Conservation (phyloP, 2,113 vertebrate genomes). For the Phodopus roborovskii region DNA sequence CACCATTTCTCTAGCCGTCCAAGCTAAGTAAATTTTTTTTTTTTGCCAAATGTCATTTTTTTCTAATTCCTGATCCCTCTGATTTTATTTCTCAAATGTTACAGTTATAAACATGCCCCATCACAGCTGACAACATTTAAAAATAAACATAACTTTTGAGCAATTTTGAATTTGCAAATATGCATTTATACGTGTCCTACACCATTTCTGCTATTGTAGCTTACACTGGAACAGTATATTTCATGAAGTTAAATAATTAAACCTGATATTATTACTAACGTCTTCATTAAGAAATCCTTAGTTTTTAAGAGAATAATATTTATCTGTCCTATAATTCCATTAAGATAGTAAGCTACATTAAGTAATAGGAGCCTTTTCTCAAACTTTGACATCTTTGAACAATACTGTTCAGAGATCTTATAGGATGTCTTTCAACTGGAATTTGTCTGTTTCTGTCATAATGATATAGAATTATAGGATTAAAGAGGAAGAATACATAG, state of each 20-base stretch:
- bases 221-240: neutral
- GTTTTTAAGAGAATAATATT: neutral
- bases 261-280: neutral
- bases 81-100: neutral
- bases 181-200: neutral
- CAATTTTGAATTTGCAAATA: slow-evolving; percentile 5
- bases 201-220: neutral
- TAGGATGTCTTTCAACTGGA: neutral
- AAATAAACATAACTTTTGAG: neutral
- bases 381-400: neutral
- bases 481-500: neutral
- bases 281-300: neutral
- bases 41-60: neutral
- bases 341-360: neutral
- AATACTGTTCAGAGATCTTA: neutral
- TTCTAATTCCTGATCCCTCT: neutral
- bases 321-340: neutral
- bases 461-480: neutral
- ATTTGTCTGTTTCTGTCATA: slow-evolving; percentile 12
- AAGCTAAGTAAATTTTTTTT: neutral
- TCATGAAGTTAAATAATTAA: neutral
- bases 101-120: neutral
- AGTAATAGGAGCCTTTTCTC: neutral
- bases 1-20: neutral
- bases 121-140: neutral